Conservation (phyloP, 53 echinoderm and acorn worm genomes). For the Glandiceps talaboti region DNA sequence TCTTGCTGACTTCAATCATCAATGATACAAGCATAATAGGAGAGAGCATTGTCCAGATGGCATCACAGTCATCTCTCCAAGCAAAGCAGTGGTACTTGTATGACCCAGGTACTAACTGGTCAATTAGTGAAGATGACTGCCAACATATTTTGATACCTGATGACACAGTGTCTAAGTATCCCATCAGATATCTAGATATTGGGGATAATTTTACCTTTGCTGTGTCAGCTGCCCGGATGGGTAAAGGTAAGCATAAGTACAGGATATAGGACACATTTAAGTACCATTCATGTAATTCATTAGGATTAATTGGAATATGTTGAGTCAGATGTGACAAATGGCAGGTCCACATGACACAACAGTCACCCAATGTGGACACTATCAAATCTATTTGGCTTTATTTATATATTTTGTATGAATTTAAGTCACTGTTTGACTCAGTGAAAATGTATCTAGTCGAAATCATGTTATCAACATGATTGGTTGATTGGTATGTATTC, state of each 20-base stretch:
- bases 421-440: no score
- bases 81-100: neutral
- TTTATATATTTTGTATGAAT: no score
- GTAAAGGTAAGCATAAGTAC: conserved; percentile 1
- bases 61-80: neutral
- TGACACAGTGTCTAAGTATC: conserved; percentile 31
- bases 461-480: no score
- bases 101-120: neutral
- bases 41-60: neutral
- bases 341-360: no score
- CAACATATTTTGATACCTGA: conserved; percentile 57
- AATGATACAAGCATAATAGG: conserved; percentile 23
- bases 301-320: no score
- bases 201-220: conserved; percentile 52
- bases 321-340: no score
- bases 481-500: no score
- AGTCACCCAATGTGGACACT: no score
- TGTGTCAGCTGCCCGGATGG: conserved; percentile 34
- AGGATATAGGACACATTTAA: no score
- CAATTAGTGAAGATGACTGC: conserved; percentile 31
- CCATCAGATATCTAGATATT: conserved; percentile 56
- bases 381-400: no score
- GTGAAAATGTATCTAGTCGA: no score
- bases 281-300: no score
- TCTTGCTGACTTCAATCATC: conserved; percentile 18